phyloP scores from a whole-genome alignment of 2,888 invertebrate genomes.

The Kryphioiulus occultus region DNA sequence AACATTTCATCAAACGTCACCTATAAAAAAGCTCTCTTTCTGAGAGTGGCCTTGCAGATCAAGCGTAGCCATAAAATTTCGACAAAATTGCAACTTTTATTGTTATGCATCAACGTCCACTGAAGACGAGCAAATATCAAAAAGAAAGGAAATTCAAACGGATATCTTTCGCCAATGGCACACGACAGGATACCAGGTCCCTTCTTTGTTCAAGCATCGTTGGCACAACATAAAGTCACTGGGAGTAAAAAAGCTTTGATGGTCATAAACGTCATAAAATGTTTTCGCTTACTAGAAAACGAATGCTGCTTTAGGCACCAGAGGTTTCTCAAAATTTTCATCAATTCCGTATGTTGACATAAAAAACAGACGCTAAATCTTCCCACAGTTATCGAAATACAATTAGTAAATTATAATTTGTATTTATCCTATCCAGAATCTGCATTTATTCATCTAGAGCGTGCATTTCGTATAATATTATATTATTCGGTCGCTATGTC shows the following conservation, averaged over 20 bases:
- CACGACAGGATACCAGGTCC: too few relatives aligned
- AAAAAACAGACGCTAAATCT: too few relatives aligned
- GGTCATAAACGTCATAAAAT: not conserved
- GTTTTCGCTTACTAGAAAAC: not conserved
- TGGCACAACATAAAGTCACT: not conserved
- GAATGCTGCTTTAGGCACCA: too few relatives aligned
- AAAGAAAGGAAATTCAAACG: not conserved
- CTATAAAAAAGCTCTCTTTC: not conserved
- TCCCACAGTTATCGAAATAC: too few relatives aligned
- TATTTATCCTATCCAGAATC: too few relatives aligned
- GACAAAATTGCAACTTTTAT: not conserved
- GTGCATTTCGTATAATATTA: too few relatives aligned
- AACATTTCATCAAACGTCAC: not conserved
- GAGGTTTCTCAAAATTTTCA: too few relatives aligned
- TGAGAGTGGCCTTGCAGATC: not conserved
- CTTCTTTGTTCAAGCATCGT: not conserved
- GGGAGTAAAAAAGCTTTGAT: not conserved
- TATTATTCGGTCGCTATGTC: too few relatives aligned
- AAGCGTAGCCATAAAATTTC: not conserved
- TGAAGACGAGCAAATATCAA: not conserved
- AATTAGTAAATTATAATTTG: too few relatives aligned
- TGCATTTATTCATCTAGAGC: too few relatives aligned
- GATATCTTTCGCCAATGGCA: not conserved
- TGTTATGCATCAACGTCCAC: not conserved
- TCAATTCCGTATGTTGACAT: too few relatives aligned